Evolutionary conservation across 2,797 vertebrate species (phyloP).

Genomic region (Neosalanx taihuensis): DNA sequence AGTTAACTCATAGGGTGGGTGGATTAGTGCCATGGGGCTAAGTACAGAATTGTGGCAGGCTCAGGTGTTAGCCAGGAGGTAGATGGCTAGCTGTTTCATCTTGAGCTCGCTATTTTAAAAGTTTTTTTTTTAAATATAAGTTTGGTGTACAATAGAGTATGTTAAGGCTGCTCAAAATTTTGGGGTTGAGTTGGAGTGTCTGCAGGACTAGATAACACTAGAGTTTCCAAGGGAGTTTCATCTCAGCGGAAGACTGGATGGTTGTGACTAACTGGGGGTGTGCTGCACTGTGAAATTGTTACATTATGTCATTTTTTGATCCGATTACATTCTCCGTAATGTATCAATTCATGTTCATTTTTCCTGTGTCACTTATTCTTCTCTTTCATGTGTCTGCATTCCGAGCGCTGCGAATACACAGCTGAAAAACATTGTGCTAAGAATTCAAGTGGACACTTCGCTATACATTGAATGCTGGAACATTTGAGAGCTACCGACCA

Average conservation of each 20-base stretch:
- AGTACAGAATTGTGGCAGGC: conserved; percentile 15
- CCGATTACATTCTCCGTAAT: background rate
- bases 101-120: conserved; percentile 10
- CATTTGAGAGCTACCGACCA: background rate
- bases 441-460: background rate
- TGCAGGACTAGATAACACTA: conserved; percentile 51
- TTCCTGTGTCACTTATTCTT: conserved; percentile 2
- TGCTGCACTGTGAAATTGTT: background rate
- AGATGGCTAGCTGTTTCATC: conserved; percentile 34
- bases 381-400: background rate
- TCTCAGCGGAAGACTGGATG: conserved; percentile 13
- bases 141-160: too few relatives aligned
- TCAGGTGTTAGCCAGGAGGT: conserved; percentile 21
- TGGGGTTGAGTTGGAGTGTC: conserved; percentile 17
- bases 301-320: conserved; percentile 5
- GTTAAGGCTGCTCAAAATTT: too few relatives aligned
- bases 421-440: background rate
- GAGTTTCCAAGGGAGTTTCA: conserved; percentile 16
- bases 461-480: background rate
- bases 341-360: background rate
- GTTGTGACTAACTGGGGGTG: conserved; percentile 14
- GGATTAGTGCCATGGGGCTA: conserved; percentile 6
- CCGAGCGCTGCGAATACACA: background rate
- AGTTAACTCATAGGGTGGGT: conserved; percentile 17
- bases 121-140: background rate